Evolutionary conservation across 2,113 vertebrate genomes (phyloP).

Genomic region (Nothobranchius kuhntae): DNA sequence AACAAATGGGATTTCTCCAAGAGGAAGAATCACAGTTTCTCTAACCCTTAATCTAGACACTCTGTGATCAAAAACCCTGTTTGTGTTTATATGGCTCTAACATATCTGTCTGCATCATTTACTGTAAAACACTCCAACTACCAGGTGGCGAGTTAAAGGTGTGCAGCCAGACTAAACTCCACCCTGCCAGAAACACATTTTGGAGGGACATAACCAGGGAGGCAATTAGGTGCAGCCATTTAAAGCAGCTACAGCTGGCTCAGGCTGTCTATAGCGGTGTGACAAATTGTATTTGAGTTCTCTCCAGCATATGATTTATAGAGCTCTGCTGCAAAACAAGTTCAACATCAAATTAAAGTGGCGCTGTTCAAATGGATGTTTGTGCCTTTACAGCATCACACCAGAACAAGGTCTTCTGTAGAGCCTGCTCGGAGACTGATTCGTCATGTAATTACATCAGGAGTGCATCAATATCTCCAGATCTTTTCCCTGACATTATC

Average conservation of each 20-base stretch:
- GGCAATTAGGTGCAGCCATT: conserved; percentile 40
- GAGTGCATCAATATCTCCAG: conserved; percentile 12
- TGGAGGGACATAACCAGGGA: conserved; percentile 14
- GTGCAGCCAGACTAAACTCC: conserved; percentile 4
- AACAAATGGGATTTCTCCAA: background rate
- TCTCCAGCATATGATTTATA: conserved; percentile 22
- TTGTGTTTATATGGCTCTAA: background rate
- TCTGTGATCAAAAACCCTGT: background rate
- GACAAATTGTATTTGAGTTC: conserved; percentile 18
- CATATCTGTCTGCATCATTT: background rate
- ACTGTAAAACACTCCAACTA: conserved; percentile 7
- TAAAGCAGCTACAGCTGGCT: conserved; percentile 40
- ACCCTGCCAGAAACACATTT: conserved; percentile 12
- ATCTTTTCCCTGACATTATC: conserved; percentile 20
- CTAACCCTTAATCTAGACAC: too few relatives aligned
- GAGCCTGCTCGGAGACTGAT: conserved; percentile 9
- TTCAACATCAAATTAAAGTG: conserved; percentile 3
- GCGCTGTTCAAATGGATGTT: background rate
- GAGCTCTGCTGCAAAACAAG: conserved; percentile 13
- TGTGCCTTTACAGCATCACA: background rate
- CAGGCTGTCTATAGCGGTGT: conserved; percentile 36
- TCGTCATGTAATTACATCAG: conserved; percentile 24
- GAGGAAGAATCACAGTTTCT: background rate
- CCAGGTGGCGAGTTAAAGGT: background rate
- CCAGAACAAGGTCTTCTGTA: background rate